A percentile compares a stretch with the other conserved stretches of the same genome.
Evolutionary conservation across 2,113 vertebrate genomes (phyloP).

Genomic region (Typhlomys cinereus): DNA sequence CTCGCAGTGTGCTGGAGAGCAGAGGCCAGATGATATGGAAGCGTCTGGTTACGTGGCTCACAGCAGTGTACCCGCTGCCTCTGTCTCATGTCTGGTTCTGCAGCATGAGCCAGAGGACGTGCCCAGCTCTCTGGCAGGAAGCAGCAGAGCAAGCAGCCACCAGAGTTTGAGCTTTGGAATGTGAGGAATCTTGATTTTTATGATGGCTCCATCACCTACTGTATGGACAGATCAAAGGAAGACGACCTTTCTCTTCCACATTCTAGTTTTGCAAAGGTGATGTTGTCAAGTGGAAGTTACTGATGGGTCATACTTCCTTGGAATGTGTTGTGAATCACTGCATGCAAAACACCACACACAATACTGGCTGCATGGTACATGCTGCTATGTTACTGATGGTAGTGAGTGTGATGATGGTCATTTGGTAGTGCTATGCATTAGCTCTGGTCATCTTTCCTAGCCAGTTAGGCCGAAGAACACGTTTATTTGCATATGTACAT

Average conservation of each 20-base stretch:
- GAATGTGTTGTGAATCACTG: not conserved
- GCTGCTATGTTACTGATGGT: not conserved
- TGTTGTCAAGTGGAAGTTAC: not conserved
- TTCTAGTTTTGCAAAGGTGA: not conserved
- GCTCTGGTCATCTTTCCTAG: not conserved
- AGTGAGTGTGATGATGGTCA: not conserved
- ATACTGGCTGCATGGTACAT: not conserved
- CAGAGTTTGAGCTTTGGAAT: not conserved
- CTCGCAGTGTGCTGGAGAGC: rapidly evolving
- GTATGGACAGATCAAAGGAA: rapidly evolving
- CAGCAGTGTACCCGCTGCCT: too few relatives aligned
- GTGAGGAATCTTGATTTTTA: not conserved
- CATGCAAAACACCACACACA: not conserved
- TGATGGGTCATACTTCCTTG: not conserved
- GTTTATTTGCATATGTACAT: not conserved
- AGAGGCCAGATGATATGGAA: too few relatives aligned
- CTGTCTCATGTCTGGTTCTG: not conserved
- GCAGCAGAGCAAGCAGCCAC: not conserved
- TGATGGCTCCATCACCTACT: not conserved
- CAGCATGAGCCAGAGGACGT: not conserved
- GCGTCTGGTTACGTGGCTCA: not conserved
- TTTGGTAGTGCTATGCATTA: not conserved
- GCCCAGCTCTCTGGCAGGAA: not conserved
- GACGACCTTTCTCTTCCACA: not conserved
- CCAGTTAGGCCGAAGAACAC: not conserved